phyloP scores from a whole-genome alignment of 2,113 vertebrate species.

The Oxyura jamaicensis region DNA sequence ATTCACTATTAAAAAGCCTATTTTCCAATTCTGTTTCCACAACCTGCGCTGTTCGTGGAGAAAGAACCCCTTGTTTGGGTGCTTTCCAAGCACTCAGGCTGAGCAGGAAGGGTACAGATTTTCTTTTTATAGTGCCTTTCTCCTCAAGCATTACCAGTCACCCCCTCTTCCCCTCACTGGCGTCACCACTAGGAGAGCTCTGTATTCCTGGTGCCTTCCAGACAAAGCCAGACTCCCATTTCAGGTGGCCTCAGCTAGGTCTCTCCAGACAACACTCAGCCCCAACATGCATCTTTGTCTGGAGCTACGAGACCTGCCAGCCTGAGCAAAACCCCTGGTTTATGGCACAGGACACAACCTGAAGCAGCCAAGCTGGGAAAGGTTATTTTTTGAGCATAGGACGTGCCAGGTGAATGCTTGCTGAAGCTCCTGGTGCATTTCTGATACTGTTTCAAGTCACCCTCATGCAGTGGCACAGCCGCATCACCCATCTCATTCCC shows the following conservation, averaged over 20 bases:
- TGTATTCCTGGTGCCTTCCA: not conserved
- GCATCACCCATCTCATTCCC: too few species aligned
- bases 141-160: not conserved
- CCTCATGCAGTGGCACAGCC: too few species aligned
- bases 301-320: not conserved
- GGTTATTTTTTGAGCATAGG: not conserved
- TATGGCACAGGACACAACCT: not conserved
- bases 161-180: not conserved
- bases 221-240: fast-evolving
- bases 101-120: not conserved
- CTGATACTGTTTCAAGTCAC: not conserved
- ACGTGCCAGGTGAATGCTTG: not conserved
- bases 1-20: constrained; percentile 56
- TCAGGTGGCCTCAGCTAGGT: fast-evolving
- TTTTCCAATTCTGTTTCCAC: constrained; percentile 50
- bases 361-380: not conserved
- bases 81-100: constrained; percentile 4
- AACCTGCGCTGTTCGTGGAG: constrained; percentile 10
- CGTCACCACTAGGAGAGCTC: not conserved
- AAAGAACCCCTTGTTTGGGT: constrained; percentile 36
- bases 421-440: not conserved
- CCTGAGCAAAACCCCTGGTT: not conserved
- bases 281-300: not conserved
- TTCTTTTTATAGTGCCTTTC: not conserved
- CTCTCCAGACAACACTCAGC: not conserved